Percentiles rank a stretch among this genome's conserved stretches.
Conservation (phyloP, 2,888 invertebrate genomes). For the Coelinius sp. region DNA sequence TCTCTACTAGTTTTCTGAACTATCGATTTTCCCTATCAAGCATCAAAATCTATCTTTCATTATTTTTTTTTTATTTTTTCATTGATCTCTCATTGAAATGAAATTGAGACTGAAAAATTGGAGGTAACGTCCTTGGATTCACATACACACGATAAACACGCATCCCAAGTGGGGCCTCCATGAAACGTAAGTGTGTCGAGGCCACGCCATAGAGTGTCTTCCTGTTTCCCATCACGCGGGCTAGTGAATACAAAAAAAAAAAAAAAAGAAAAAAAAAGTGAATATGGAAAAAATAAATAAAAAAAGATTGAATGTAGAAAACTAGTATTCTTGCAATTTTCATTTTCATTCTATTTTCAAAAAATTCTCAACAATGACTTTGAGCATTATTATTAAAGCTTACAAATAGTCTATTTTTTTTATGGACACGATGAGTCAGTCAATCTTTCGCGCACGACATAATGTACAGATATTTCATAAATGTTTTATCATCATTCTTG, state of each 20-base stretch:
- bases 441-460: neutral
- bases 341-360: conserved; percentile 21
- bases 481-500: neutral
- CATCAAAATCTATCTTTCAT: neutral
- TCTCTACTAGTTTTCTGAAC: conserved; percentile 34
- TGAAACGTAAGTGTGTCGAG: conserved; percentile 23
- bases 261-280: neutral
- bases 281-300: neutral
- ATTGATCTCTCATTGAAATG: neutral
- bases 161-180: conserved; percentile 27
- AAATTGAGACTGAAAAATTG: conserved; percentile 19
- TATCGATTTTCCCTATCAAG: conserved; percentile 28
- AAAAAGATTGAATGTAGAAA: neutral
- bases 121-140: conserved; percentile 20
- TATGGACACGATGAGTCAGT: conserved; percentile 32
- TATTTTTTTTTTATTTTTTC: neutral
- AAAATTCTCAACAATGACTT: conserved; percentile 20
- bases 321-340: conserved; percentile 23
- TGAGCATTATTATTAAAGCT: conserved; percentile 26
- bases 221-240: conserved; percentile 22
- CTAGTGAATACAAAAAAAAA: neutral
- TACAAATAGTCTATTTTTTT: conserved; percentile 33
- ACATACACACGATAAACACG: conserved; percentile 22
- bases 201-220: conserved; percentile 26
- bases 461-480: neutral